Percentiles rank a stretch among this genome's conserved stretches.
Conservation (phyloP, 2,113 vertebrate genomes). For the Strix uralensis region DNA sequence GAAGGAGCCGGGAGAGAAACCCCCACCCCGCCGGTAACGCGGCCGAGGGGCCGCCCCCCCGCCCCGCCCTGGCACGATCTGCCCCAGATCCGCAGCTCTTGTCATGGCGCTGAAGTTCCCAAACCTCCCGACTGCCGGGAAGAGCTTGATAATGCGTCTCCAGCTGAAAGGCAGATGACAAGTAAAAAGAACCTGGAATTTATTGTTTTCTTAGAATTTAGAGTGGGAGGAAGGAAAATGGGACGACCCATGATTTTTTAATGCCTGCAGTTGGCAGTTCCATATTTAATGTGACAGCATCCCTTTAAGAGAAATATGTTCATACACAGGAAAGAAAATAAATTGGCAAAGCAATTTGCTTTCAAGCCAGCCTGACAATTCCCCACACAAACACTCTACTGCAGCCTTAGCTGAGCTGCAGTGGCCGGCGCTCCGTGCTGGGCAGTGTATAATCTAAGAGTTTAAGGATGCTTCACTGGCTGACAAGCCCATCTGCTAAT, state of each 20-base stretch:
- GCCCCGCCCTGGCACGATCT: rapidly evolving
- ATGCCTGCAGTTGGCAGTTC: slow-evolving; percentile 45
- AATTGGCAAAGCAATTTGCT: slow-evolving; percentile 28
- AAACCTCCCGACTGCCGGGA: background rate
- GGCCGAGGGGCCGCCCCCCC: rapidly evolving
- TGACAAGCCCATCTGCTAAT: slow-evolving; percentile 4
- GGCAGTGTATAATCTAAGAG: background rate
- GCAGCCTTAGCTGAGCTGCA: background rate
- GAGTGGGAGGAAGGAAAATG: slow-evolving; percentile 62
- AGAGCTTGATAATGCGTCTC: background rate
- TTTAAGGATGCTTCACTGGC: background rate
- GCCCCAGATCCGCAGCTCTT: background rate
- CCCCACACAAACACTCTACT: background rate
- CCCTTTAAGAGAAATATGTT: slow-evolving; percentile 47
- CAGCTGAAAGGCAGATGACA: slow-evolving; percentile 1
- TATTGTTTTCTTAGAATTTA: slow-evolving; percentile 36
- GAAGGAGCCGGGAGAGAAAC: rapidly evolving
- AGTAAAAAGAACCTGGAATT: background rate
- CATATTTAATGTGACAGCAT: slow-evolving; percentile 48
- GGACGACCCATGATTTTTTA: slow-evolving; percentile 63
- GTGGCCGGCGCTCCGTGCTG: background rate
- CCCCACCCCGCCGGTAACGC: rapidly evolving
- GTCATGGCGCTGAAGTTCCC: background rate
- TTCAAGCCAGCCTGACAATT: background rate
- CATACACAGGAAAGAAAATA: slow-evolving; percentile 19